Evolutionary conservation across 2,797 vertebrate genomes (phyloP).

Genomic region (Discoglossus pictus): DNA sequence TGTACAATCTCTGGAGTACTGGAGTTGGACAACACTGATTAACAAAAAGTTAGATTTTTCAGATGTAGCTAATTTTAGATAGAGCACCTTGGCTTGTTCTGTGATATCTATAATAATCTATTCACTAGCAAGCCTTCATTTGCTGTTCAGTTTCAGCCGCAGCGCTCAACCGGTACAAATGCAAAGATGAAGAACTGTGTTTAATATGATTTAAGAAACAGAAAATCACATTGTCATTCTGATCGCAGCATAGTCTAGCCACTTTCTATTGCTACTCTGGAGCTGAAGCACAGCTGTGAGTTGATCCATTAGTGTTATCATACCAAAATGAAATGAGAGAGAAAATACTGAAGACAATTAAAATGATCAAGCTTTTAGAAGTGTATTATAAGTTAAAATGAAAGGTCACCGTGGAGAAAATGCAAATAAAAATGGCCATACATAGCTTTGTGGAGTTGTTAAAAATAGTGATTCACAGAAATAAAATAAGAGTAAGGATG

Average conservation of each 20-base stretch:
- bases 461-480: no score
- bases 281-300: slow-evolving; percentile 49
- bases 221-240: slow-evolving; percentile 55
- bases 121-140: slow-evolving; percentile 22
- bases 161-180: slow-evolving; percentile 14
- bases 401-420: slow-evolving; percentile 34
- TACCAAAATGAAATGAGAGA: slow-evolving; percentile 47
- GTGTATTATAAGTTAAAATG: slow-evolving; percentile 41
- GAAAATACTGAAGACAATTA: slow-evolving; percentile 49
- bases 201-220: slow-evolving; percentile 46
- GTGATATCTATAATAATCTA: slow-evolving; percentile 21
- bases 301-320: slow-evolving; percentile 47
- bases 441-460: neutral
- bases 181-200: slow-evolving; percentile 39
- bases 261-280: slow-evolving; percentile 51
- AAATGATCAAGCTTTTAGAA: slow-evolving; percentile 45
- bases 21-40: slow-evolving; percentile 43
- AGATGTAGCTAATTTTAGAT: slow-evolving; percentile 30
- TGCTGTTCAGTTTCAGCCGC: slow-evolving; percentile 17
- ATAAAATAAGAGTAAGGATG: no score
- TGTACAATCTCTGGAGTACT: slow-evolving; percentile 31
- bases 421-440: slow-evolving; percentile 26
- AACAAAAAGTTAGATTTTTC: slow-evolving; percentile 30
- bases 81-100: slow-evolving; percentile 16
- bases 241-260: slow-evolving; percentile 56